Evolutionary conservation across 2,888 invertebrate species (phyloP).

Genomic region (Apodemia zela): DNA sequence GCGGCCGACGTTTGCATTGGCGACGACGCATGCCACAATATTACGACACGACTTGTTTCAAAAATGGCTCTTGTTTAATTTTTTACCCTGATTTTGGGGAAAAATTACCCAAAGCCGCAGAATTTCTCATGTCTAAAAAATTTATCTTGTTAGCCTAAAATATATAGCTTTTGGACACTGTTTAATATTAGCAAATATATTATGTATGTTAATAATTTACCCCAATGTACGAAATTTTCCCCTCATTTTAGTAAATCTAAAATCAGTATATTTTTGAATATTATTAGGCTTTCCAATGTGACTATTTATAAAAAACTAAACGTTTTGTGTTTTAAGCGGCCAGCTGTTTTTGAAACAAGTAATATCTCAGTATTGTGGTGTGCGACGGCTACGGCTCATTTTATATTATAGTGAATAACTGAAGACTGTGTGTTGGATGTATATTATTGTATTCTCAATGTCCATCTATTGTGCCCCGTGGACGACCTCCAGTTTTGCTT

Average conservation of each 20-base stretch:
- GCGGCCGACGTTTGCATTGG: conserved; percentile 46
- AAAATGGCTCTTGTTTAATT: neutral
- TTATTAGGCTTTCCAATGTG: no score
- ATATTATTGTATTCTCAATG: conserved; percentile 17
- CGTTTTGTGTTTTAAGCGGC: neutral
- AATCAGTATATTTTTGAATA: no score
- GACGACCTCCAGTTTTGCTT: conserved; percentile 32
- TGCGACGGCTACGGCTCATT: neutral
- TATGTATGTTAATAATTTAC: no score
- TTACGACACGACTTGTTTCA: neutral
- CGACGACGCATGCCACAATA: neutral
- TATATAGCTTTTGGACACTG: no score
- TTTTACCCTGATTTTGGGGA: neutral
- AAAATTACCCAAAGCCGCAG: neutral
- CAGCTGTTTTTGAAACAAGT: neutral
- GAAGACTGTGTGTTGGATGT: conserved; percentile 23
- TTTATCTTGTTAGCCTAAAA: no score
- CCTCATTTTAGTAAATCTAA: no score
- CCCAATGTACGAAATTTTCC: no score
- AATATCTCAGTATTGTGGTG: neutral
- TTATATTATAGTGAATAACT: conserved; percentile 12
- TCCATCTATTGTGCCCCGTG: conserved; percentile 19
- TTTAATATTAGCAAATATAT: no score
- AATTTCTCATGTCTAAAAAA: neutral
- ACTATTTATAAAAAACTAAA: no score